phyloP scores from a whole-genome alignment of 2,113 vertebrate species.

The Miniopterus natalensis region DNA sequence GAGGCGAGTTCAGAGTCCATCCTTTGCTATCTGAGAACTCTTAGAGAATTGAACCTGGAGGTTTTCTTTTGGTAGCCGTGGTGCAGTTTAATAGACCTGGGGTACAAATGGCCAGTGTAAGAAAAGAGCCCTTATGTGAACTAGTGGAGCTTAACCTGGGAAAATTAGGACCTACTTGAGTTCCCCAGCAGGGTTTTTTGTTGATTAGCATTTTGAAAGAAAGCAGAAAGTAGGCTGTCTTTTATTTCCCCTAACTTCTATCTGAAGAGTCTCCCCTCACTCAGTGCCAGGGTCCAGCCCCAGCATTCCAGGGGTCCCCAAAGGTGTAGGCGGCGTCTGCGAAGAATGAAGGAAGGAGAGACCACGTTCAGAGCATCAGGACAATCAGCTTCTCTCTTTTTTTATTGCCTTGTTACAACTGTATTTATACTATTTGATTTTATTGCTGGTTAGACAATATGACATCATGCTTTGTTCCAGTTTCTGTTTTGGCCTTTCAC shows the following conservation, averaged over 20 bases:
- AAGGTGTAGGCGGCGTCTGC: no score
- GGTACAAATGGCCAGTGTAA: neutral
- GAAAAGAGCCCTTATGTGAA: neutral
- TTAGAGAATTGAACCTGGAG: neutral
- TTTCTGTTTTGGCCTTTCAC: no score
- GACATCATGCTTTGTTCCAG: no score
- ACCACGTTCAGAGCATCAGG: no score
- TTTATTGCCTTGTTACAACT: no score
- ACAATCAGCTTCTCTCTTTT: no score
- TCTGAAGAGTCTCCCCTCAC: neutral
- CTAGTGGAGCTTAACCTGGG: neutral
- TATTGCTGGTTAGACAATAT: no score
- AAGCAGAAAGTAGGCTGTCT: neutral
- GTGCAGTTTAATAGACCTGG: neutral
- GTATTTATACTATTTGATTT: no score
- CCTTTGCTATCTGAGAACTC: neutral
- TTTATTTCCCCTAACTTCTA: neutral
- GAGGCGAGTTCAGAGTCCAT: neutral
- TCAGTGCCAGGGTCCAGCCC: no score
- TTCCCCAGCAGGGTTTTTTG: neutral
- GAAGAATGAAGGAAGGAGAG: no score
- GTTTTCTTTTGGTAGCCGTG: neutral
- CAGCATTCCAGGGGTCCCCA: no score
- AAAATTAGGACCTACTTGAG: neutral
- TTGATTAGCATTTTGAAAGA: neutral